Base-by-base conservation (phyloP, 2,888 invertebrate genomes). In the Cryptops parisi region DNA sequence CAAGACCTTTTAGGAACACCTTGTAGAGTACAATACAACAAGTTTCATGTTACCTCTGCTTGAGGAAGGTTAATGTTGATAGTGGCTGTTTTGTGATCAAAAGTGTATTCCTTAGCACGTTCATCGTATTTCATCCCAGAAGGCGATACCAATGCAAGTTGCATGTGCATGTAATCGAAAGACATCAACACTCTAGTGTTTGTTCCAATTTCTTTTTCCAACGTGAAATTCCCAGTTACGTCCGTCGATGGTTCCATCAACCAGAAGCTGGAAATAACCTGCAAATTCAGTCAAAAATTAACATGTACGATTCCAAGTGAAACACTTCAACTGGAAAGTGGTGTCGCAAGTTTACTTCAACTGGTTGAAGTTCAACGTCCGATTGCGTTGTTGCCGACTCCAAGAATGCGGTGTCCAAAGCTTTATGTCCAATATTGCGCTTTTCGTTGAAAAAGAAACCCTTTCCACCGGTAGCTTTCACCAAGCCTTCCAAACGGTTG, bases 21-120 rank as follows among this genome's bases (percentile, higher is more conserved):
- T n/a, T n/a, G n/a, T n/a, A n/a, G n/a, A n/a, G n/a, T n/a, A n/a
- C n/a, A n/a, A n/a, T n/a, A n/a, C n/a, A 9, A 33, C 38, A 33
- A 9, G n/a, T n/a, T n/a, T n/a, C n/a, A n/a, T n/a, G n/a, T 52
- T 58, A 60, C 60, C 54, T 59, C 58, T 17, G 60, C 57, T 40
- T 57, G 46, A 5, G 60, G 55, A 33, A 61, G 26, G 24, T 49
- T 39, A 17, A 60, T 54, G 45, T 54, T 54, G 17, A 60, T 56
- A 38, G 60, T 55, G 25, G 57, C 52, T 2, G 57, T 54, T n/a
- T 51, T 33, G 6, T 39, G 27, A 44, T 58, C 58, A 44, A 57
- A 58, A 25, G 54, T 57, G 44, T 56, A 60, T 15, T 53, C 48
- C 9, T 26, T 43, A 19, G 53, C 53, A 6, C 25, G 43, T 2